Percentiles rank a stretch among this genome's conserved stretches.
phyloP scores from a whole-genome alignment of 2,888 invertebrate species.

The Coelopa pilipes region DNA sequence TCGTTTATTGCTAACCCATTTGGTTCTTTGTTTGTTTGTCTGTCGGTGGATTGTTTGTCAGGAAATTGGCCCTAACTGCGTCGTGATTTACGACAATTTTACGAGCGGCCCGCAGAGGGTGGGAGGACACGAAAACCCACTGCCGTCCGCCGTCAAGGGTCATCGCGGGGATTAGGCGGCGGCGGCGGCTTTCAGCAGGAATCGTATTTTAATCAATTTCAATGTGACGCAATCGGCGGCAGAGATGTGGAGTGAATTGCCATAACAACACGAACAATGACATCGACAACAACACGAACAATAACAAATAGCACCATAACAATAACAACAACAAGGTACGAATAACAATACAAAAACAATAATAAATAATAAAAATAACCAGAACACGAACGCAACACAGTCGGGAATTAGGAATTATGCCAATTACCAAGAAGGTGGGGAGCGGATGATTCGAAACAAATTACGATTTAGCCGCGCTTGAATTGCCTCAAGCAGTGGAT shows the following conservation, averaged over 20 bases:
- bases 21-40: too few relatives aligned
- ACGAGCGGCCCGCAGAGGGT: not conserved
- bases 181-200: not conserved
- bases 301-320: not conserved
- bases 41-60: constrained; percentile 25
- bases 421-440: constrained; percentile 22
- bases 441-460: constrained; percentile 25
- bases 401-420: constrained; percentile 7
- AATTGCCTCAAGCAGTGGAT: constrained; percentile 33
- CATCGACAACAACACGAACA: not conserved
- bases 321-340: not conserved
- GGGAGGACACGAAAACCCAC: not conserved
- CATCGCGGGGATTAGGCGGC: not conserved
- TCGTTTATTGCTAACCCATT: too few relatives aligned
- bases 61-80: constrained; percentile 36
- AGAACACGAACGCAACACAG: not conserved
- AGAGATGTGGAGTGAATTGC: not conserved
- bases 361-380: not conserved
- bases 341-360: not conserved
- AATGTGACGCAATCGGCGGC: not conserved
- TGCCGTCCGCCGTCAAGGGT: too few relatives aligned
- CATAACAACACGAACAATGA: constrained; percentile 6
- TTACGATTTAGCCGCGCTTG: constrained; percentile 33
- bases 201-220: not conserved
- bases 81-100: constrained; percentile 34